Evolutionary conservation across 2,113 vertebrate genomes (phyloP).

Genomic region (Lycaon pictus): DNA sequence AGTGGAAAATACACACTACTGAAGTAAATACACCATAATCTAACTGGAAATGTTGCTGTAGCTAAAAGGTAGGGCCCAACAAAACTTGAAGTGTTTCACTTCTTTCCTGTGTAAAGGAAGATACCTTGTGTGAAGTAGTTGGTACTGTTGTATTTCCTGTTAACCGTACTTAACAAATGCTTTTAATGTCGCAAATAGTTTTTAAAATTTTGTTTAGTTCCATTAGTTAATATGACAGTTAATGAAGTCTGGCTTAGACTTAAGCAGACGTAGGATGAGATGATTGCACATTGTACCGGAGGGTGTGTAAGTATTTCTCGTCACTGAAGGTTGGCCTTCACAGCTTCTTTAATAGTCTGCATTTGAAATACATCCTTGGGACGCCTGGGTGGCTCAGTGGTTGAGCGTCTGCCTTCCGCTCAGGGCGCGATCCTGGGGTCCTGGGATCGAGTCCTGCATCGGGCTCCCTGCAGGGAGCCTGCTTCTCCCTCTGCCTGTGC

Average conservation of each 20-base stretch:
- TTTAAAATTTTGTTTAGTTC: not conserved
- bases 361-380: not conserved
- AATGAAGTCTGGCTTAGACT: not conserved
- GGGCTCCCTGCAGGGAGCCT: no score
- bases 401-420: no score
- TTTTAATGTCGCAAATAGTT: not conserved
- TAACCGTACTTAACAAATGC: not conserved
- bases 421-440: no score
- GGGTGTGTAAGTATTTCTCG: no score
- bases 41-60: not conserved
- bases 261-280: not conserved
- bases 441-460: no score
- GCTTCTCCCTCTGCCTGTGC: no score
- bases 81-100: not conserved
- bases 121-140: not conserved
- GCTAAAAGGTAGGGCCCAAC: not conserved
- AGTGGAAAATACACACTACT: not conserved
- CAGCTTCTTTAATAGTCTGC: not conserved
- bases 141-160: not conserved
- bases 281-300: not conserved
- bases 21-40: not conserved
- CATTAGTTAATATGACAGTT: not conserved
- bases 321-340: not conserved
- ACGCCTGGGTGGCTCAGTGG: no score
- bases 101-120: not conserved